Evolutionary conservation across 37 sponge, comb jelly and placozoan species (phyloP), one percentile per base, ranked within the genome.

Genomic region (Mnemiopsis leidyi): DNA sequence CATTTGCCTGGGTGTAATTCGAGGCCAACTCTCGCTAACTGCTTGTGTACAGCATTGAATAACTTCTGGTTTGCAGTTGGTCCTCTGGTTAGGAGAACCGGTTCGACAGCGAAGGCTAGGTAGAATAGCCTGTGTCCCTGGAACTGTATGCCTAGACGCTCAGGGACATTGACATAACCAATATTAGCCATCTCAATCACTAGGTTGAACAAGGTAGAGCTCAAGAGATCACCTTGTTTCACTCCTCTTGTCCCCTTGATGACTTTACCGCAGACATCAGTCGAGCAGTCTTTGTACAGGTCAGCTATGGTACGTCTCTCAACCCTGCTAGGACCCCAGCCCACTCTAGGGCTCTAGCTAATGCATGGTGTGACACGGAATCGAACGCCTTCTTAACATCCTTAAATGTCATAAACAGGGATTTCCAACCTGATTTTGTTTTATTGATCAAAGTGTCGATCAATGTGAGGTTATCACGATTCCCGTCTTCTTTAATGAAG

Each of bases 341-440:
- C 73, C 73, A 69, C n/a, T 69, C 73, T 1, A 69, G 29, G 24
- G 73, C 73, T 21, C 73, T 21, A 16, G 2, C 2, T 5, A 69
- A n/a, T 16, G 23, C 3, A 3, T 69, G 28, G n/a, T 69, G 73
- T 16, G 24, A 5, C 7, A 79, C 82, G 21, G 31, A 29, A 29
- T 79, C 82, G 21, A 79, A 79, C 33, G 82, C 82, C 21, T 79
- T 79, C 21, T 32, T 79, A 3, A 36, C 21, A 29, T 79, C 82
- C 37, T 33, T 35, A 37, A 79, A 79, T 36, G 82, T 32, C 37
- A 35, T 29, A 31, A 2, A 5, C 7, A 79, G 36, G 3, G 82
- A 37, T 18, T 34, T 32, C 33, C 1, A 20, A 37, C 23, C 32
- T 36, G 1, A 33, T 20, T 69, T 69, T 1, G 73, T 3, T 5